Base-by-base conservation (phyloP, 1,140 invertebrate species). In the Drosophila watanabei region DNA sequence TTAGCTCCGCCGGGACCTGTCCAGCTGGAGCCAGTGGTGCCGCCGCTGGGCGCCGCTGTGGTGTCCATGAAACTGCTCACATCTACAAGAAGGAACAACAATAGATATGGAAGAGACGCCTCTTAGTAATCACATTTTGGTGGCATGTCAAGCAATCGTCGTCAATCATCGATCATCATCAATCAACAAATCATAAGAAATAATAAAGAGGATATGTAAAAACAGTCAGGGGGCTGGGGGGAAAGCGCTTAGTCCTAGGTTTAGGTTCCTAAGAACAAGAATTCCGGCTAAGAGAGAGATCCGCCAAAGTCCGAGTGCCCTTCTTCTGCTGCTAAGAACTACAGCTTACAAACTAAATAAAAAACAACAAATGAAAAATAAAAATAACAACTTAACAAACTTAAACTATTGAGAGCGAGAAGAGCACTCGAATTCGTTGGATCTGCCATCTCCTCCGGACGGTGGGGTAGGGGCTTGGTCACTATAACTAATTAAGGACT, bases 61-160 rank as follows among this genome's bases (percentile, higher is more conserved):
- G 87, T 92, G 58, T 92, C 91, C 91, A 92, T 91, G 75, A 79
- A 92, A 39, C 63, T 68, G 70, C 18, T 72, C 18, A 79, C 78
- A 92, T 92, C 91, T 92, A 91, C 62, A 92, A 92, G 68, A 71
- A 66, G 75, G 68, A 71, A 66, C 72, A 78, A 88, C 49, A 91
- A 63, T 46, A 63, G 43, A 66, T 13, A 64, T 13, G 28, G 24
- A 39, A 39, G 56, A 52, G 54, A 5, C 1, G 45, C 11, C 45
- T 61, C 65, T 91, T 82, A 91, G 64, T 80, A 86, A 59, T 59
- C 82, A 63, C 46, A 49, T 63, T 59, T 49, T 86, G 73, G 60
- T 73, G 69, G 43, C 24, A 35, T 68, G n/a, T 69, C 48, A 66
- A 33, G 37, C 63, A 33, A 43, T 57, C 52, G 10, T 35, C 56